phyloP scores from a whole-genome alignment of 23 tunicate genomes.

The Trididemnum miniatum region DNA sequence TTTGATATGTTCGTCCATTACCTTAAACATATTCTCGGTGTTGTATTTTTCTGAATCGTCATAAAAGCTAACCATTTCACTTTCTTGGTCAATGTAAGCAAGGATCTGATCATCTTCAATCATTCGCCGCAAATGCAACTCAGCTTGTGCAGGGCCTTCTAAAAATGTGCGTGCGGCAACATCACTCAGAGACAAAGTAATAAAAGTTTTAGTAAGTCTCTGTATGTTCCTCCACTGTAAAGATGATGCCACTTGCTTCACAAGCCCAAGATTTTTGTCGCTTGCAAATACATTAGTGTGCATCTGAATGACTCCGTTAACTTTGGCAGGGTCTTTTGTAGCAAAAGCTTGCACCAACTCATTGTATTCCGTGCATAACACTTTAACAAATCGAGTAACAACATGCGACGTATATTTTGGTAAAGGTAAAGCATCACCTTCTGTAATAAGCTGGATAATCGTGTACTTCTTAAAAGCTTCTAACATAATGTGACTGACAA shows the following conservation, averaged over 20 bases:
- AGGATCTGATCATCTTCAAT: constrained; percentile 73
- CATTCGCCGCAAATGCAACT: constrained; percentile 68
- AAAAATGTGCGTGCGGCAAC: constrained; percentile 69
- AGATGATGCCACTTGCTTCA: constrained; percentile 67
- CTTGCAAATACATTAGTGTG: constrained; percentile 46
- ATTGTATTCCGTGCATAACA: constrained; percentile 28
- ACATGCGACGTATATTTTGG: constrained; percentile 90
- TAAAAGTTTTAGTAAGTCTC: constrained; percentile 78
- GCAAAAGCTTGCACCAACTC: constrained; percentile 44
- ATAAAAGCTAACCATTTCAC: constrained; percentile 86
- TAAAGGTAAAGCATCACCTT: constrained; percentile 69
- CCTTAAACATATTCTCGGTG: constrained; percentile 58
- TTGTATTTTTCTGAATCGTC: constrained; percentile 82
- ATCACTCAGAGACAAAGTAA: constrained; percentile 78
- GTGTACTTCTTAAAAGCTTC: constrained; percentile 84
- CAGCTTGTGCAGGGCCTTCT: constrained; percentile 73
- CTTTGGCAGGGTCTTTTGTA: constrained; percentile 50
- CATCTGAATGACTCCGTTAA: constrained; percentile 43
- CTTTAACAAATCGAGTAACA: constrained; percentile 63
- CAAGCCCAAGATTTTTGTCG: constrained; percentile 76
- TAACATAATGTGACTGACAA: constrained; percentile 76
- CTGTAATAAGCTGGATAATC: constrained; percentile 51
- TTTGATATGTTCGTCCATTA: constrained; percentile 61
- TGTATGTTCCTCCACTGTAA: constrained; percentile 72
- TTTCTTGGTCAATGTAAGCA: constrained; percentile 61